A percentile compares a stretch with the other conserved stretches of the same genome.
phyloP scores from a whole-genome alignment of 53 echinoderm and acorn worm genomes.

The Astropecten irregularis region DNA sequence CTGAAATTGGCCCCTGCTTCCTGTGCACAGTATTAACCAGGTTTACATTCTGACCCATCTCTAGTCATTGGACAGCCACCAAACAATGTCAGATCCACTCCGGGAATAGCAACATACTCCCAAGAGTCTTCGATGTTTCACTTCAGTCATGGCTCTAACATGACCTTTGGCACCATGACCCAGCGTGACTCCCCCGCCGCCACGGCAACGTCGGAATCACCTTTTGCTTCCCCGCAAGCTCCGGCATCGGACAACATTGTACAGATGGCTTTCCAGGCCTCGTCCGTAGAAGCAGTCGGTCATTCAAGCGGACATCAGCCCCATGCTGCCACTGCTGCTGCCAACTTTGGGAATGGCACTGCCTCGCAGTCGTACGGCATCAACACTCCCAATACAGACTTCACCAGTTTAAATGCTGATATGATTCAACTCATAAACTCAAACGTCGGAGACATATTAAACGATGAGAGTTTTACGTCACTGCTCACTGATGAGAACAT shows the following conservation, averaged over 20 bases:
- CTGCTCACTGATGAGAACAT: background rate
- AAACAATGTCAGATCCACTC: too few species aligned
- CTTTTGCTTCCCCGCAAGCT: background rate
- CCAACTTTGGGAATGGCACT: background rate
- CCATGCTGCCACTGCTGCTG: background rate
- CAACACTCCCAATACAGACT: background rate
- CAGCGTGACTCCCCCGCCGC: conserved; percentile 8
- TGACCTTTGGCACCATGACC: conserved; percentile 28
- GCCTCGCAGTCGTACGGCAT: background rate
- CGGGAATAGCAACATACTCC: background rate
- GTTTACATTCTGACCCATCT: background rate
- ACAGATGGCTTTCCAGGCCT: background rate
- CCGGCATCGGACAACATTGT: background rate
- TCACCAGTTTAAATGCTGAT: background rate
- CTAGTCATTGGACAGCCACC: background rate
- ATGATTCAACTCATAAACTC: background rate
- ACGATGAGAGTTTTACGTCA: background rate
- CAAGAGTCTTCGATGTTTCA: background rate
- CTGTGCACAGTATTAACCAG: too few species aligned
- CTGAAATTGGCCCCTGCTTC: too few species aligned
- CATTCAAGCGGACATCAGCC: background rate
- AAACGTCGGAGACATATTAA: background rate
- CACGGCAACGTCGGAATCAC: background rate
- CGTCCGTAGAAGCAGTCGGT: background rate
- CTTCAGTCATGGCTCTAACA: conserved; percentile 16